These are phyloP conservation scores for Otus sunia DNA, from an alignment of 2,113 vertebrate species.

Conservation along the genomic window DNA sequence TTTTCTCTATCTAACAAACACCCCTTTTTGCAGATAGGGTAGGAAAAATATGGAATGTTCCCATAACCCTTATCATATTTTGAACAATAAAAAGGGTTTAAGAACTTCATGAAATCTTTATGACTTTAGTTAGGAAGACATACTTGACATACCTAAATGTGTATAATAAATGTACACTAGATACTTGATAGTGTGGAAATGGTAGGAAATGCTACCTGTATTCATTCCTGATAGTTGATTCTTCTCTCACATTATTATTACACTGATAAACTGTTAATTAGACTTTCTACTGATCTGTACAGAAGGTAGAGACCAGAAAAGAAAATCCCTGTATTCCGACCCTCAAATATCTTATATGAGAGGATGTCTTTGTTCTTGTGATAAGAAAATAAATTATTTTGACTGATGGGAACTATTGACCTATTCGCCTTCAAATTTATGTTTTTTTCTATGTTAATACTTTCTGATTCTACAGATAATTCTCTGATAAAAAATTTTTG, in stretches of 20 bases:
- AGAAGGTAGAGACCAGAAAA: not conserved
- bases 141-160: not conserved
- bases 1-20: not conserved
- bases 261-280: not conserved
- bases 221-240: not conserved
- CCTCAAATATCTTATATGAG: not conserved
- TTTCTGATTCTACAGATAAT: not conserved
- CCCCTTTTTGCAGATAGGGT: rapidly evolving
- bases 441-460: not conserved
- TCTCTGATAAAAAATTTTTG: not conserved
- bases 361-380: not conserved
- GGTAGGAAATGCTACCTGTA: not conserved
- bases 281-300: not conserved
- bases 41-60: rapidly evolving
- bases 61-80: not conserved
- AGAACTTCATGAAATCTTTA: not conserved
- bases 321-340: not conserved
- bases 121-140: not conserved
- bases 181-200: not conserved
- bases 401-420: not conserved
- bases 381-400: not conserved
- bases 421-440: not conserved
- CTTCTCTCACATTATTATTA: not conserved
- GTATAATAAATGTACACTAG: not conserved
- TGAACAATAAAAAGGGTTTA: not conserved